Evolutionary conservation across 53 echinoderm and acorn worm genomes (phyloP).

Genomic region (Stichopus horrens): DNA sequence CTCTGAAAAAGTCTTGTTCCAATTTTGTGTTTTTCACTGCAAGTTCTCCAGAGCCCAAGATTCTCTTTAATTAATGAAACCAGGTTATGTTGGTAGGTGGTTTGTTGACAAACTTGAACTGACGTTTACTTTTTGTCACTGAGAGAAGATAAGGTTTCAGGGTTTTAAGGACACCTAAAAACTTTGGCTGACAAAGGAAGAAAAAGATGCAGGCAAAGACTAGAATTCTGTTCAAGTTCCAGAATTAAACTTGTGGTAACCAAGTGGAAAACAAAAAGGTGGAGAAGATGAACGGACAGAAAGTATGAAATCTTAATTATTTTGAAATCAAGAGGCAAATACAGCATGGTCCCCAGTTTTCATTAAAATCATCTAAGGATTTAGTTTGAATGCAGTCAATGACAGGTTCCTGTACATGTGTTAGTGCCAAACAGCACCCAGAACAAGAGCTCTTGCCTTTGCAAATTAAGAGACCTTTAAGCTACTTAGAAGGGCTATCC

Average conservation of each 20-base stretch:
- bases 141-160: background rate
- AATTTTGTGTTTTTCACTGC: no score
- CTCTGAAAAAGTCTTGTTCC: no score
- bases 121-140: slow-evolving; percentile 2
- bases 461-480: background rate
- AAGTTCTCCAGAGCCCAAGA: no score
- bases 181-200: no score
- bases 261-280: background rate
- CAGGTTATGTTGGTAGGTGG: background rate
- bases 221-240: no score
- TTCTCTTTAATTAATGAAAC: background rate
- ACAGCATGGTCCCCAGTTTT: background rate
- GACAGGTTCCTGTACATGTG: background rate
- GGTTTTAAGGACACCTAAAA: no score
- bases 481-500: background rate
- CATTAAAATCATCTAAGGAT: slow-evolving; percentile 8
- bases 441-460: background rate
- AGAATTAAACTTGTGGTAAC: no score
- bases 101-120: slow-evolving; percentile 14
- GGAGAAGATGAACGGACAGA: background rate
- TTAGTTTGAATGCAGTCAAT: background rate
- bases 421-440: background rate
- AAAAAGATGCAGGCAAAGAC: no score
- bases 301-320: background rate
- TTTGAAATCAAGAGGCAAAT: background rate